Percentiles rank a stretch among this genome's conserved stretches.
phyloP scores from a whole-genome alignment of 2,797 vertebrate species.

The Sebastes steindachneri region DNA sequence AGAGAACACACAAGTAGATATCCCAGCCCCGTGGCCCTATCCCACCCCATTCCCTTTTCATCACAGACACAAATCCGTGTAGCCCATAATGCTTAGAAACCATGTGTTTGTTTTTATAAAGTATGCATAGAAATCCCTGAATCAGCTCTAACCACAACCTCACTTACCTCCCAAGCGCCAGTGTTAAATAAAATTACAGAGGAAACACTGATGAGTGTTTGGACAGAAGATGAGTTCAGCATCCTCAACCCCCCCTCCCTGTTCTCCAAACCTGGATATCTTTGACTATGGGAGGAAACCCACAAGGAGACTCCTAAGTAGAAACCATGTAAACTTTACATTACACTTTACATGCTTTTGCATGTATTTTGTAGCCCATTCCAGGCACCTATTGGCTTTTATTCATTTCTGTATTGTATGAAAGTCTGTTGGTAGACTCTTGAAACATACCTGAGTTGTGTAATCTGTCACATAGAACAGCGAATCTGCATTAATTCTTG shows the following conservation, averaged over 20 bases:
- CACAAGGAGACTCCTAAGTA: neutral
- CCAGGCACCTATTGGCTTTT: too few species aligned
- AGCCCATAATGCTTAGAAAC: conserved; percentile 51
- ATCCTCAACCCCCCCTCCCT: too few species aligned
- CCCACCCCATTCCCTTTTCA: conserved; percentile 28
- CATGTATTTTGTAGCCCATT: neutral
- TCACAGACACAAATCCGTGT: conserved; percentile 25
- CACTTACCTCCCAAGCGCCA: conserved; percentile 1
- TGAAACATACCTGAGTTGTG: neutral
- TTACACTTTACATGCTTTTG: neutral
- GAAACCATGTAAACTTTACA: neutral
- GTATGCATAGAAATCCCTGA: conserved; percentile 21
- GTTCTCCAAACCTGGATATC: neutral
- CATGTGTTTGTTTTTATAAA: conserved; percentile 55
- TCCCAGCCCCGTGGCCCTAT: conserved; percentile 10
- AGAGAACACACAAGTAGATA: conserved; percentile 33
- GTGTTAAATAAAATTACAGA: conserved; percentile 33
- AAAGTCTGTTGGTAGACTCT: neutral
- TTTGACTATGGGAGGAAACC: neutral
- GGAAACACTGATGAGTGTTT: conserved; percentile 34
- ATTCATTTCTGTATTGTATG: too few species aligned
- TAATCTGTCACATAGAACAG: neutral
- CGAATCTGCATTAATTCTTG: neutral
- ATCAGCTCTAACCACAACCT: conserved; percentile 14
- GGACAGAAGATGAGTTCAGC: conserved; percentile 14